phyloP scores from a whole-genome alignment of 2,113 vertebrate species.

The Epinephelus moara region DNA sequence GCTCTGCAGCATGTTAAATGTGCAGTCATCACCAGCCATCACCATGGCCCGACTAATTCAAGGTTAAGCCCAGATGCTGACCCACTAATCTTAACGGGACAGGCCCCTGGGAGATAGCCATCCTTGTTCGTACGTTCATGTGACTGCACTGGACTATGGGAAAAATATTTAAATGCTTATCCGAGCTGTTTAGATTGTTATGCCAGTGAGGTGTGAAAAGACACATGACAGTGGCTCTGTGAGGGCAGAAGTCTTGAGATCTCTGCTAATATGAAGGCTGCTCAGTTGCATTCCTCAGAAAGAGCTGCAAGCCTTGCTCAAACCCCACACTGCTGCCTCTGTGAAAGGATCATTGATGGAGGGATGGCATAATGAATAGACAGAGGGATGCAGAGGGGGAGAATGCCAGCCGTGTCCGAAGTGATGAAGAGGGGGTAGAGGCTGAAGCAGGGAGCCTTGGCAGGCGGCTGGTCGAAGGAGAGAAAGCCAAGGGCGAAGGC shows the following conservation, averaged over 20 bases:
- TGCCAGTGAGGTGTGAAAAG: conserved; percentile 22
- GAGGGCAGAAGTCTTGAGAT: conserved; percentile 20
- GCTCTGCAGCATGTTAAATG: conserved; percentile 12
- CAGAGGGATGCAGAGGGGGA: conserved; percentile 68
- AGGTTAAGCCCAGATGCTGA: conserved; percentile 32
- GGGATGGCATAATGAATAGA: conserved; percentile 76
- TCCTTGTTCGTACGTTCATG: neutral
- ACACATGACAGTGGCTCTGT: conserved; percentile 8
- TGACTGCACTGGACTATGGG: neutral
- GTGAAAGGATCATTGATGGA: conserved; percentile 84
- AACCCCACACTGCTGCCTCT: conserved; percentile 59
- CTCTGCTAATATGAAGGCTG: conserved; percentile 33
- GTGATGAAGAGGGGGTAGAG: conserved; percentile 34
- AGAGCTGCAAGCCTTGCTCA: conserved; percentile 43
- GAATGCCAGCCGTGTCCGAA: conserved; percentile 64
- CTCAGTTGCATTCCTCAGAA: conserved; percentile 66
- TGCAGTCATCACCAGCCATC: neutral
- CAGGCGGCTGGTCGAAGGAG: conserved; percentile 21
- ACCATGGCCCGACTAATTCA: conserved; percentile 2
- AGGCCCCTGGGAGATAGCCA: neutral
- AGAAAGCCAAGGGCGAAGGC: conserved; percentile 43
- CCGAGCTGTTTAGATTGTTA: neutral
- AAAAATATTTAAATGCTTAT: neutral
- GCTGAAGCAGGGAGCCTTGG: conserved; percentile 52
- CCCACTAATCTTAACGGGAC: conserved; percentile 1